Conservation (phyloP, 2,113 vertebrate genomes). For the Abramis brama region DNA sequence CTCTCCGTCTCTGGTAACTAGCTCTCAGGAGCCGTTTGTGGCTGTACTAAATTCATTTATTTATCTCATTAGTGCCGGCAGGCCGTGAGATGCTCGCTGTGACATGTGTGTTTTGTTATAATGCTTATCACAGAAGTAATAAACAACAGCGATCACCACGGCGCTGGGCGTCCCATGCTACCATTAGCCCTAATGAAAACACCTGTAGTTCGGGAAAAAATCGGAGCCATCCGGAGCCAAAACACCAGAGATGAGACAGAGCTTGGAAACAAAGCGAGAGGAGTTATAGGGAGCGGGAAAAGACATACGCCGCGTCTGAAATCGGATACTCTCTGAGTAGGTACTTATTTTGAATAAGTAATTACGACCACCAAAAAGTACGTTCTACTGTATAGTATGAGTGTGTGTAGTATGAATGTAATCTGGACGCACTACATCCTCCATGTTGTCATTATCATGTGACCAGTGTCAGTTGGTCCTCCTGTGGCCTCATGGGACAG, state of each 20-base stretch:
- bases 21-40: constrained; percentile 91
- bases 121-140: constrained; percentile 72
- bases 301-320: background rate
- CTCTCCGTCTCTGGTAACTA: constrained; percentile 98
- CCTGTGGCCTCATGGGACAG: no score
- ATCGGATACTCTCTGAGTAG: no score
- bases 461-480: no score
- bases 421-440: no score
- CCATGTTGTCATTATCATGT: no score
- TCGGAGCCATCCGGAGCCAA: constrained; percentile 55
- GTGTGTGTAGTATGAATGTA: no score
- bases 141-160: constrained; percentile 77
- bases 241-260: constrained; percentile 6
- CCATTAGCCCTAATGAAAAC: constrained; percentile 68
- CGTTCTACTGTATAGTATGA: no score
- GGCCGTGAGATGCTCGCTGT: constrained; percentile 80
- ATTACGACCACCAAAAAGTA: no score
- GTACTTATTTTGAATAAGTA: no score
- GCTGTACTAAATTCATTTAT: constrained; percentile 95
- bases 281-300: background rate
- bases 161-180: constrained; percentile 65
- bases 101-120: constrained; percentile 80
- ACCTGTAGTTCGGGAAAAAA: constrained; percentile 57
- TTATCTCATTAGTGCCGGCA: constrained; percentile 93
- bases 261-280: background rate